A percentile compares a stretch with the other conserved stretches of the same genome.
These are phyloP conservation scores for Calyptomena viridis DNA, from an alignment of 2,113 vertebrate genomes.

Conservation along the genomic window DNA sequence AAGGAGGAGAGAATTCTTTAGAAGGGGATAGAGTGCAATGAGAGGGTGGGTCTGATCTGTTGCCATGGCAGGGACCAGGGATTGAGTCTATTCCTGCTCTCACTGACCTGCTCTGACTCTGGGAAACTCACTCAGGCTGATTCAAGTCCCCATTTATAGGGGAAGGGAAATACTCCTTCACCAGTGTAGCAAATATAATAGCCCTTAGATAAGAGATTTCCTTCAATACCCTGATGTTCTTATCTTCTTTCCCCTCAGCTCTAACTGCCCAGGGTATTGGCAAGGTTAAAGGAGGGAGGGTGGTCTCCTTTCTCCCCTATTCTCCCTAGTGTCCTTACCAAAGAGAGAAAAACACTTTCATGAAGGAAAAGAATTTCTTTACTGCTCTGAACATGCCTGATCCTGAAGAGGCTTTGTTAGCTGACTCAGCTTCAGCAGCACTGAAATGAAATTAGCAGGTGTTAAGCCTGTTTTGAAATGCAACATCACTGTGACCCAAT, in stretches of 20 bases:
- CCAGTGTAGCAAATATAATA: neutral
- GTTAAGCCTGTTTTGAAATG: slow-evolving; percentile 60
- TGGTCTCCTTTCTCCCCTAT: neutral
- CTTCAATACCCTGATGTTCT: neutral
- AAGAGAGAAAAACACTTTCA: neutral
- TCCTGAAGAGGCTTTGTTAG: neutral
- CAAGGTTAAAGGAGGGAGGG: neutral
- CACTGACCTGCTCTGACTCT: neutral
- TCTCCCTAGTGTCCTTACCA: neutral
- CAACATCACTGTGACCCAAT: slow-evolving; percentile 21
- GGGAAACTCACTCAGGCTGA: neutral
- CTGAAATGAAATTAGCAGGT: slow-evolving; percentile 48
- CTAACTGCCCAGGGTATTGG: neutral
- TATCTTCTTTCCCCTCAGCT: neutral
- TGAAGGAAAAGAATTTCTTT: neutral
- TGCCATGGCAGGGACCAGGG: neutral
- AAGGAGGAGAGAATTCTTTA: neutral
- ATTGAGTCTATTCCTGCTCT: neutral
- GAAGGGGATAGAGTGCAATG: neutral
- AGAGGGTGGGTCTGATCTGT: neutral
- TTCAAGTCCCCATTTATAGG: neutral
- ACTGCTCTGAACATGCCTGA: neutral
- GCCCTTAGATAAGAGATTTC: neutral
- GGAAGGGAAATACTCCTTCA: neutral
- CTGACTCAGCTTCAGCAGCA: slow-evolving; percentile 48